These are phyloP conservation scores for Rutpela maculata DNA, from an alignment of 2,888 invertebrate species.

Conservation along the genomic window DNA sequence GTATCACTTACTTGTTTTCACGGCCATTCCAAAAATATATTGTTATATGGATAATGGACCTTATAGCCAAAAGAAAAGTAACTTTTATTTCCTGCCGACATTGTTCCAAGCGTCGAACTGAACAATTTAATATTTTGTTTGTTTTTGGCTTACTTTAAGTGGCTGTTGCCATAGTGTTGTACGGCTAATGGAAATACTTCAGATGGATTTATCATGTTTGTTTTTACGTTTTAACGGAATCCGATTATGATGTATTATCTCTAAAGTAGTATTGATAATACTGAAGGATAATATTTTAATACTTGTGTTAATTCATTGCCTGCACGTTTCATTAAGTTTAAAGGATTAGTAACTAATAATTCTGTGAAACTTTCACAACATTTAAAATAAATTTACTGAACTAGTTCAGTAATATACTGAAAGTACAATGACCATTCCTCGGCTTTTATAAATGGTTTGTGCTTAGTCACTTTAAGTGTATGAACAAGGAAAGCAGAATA, in stretches of 20 bases:
- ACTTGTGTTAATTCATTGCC: not conserved
- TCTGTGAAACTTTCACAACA: too few relatives aligned
- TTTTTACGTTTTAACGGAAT: not conserved
- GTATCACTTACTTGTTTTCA: constrained; percentile 68
- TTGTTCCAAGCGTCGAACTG: constrained; percentile 15
- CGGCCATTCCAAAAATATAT: constrained; percentile 65
- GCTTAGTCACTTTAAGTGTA: too few relatives aligned
- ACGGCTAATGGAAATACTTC: constrained; percentile 3
- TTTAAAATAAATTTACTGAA: too few relatives aligned
- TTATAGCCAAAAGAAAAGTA: constrained; percentile 59
- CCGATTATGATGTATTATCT: not conserved
- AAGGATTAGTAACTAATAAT: too few relatives aligned
- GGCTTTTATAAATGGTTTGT: too few relatives aligned
- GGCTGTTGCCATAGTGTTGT: constrained; percentile 7
- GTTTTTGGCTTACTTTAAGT: constrained; percentile 9
- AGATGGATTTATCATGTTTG: not conserved
- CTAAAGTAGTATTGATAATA: not conserved
- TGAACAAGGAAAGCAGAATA: too few relatives aligned
- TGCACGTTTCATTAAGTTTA: not conserved
- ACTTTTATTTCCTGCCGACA: constrained; percentile 41
- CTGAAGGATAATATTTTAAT: not conserved
- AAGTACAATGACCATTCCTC: too few relatives aligned
- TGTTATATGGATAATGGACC: constrained; percentile 64
- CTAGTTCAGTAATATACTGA: too few relatives aligned
- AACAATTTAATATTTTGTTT: constrained; percentile 28